phyloP scores from a whole-genome alignment of 2,113 vertebrate species.

The Marcusenius ussheri region DNA sequence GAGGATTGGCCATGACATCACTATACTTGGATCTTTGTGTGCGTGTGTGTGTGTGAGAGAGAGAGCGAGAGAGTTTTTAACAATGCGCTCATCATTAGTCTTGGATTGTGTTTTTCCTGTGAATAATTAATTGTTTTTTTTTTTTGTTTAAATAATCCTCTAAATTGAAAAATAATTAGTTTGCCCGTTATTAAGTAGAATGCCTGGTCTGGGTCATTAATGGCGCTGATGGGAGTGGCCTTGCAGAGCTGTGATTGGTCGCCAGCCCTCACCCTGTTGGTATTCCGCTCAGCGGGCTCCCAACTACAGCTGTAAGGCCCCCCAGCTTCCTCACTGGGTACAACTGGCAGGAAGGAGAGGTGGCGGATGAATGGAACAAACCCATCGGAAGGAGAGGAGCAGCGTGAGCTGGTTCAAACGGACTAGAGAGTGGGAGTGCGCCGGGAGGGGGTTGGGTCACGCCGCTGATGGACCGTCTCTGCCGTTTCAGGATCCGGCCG shows the following conservation, averaged over 20 bases:
- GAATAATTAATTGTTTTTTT: background rate
- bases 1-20: background rate
- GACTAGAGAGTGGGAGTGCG: background rate
- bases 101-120: background rate
- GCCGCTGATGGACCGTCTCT: background rate
- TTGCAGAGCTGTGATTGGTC: background rate
- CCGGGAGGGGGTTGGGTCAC: background rate
- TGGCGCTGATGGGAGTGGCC: background rate
- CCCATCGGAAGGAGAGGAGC: background rate
- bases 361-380: background rate
- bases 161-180: background rate
- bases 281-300: background rate
- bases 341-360: background rate
- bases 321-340: background rate
- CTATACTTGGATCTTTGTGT: background rate
- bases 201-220: background rate
- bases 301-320: background rate
- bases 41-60: background rate
- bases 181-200: background rate
- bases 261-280: background rate
- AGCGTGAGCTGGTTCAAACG: background rate
- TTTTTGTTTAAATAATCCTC: background rate
- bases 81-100: background rate
- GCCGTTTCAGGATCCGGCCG: slow-evolving; percentile 44
- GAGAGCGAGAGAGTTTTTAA: background rate